phyloP scores from a whole-genome alignment of 2,888 invertebrate species.

The Gerosis bhagava region DNA sequence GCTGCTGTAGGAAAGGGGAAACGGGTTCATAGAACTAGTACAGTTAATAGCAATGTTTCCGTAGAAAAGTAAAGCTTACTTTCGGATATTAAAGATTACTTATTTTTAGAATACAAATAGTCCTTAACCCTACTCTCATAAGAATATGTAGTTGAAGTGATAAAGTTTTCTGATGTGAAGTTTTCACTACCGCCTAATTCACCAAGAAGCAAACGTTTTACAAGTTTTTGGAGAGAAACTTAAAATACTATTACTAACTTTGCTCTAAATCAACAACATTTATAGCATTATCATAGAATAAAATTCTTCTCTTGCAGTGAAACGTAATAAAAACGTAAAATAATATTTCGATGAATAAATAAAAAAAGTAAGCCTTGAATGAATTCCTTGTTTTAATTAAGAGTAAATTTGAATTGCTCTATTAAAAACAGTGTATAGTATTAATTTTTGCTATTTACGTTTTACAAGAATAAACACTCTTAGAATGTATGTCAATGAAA shows the following conservation, averaged over 20 bases:
- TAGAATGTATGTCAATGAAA: too few relatives aligned
- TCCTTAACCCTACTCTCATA: constrained; percentile 76
- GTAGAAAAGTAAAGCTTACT: constrained; percentile 77
- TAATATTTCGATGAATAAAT: too few relatives aligned
- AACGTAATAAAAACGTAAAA: too few relatives aligned
- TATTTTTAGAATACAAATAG: constrained; percentile 66
- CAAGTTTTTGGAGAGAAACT: too few relatives aligned
- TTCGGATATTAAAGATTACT: constrained; percentile 57
- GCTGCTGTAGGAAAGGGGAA: constrained; percentile 44
- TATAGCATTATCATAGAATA: too few relatives aligned
- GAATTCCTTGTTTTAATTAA: too few relatives aligned
- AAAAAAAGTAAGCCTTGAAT: too few relatives aligned
- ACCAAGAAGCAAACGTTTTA: constrained; percentile 38
- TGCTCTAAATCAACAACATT: neutral
- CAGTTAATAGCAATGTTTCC: constrained; percentile 54
- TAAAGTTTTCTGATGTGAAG: constrained; percentile 25
- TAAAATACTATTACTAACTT: constrained; percentile 5
- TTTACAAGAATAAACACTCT: too few relatives aligned
- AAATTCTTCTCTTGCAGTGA: too few relatives aligned
- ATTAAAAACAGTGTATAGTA: too few relatives aligned
- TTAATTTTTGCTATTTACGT: too few relatives aligned
- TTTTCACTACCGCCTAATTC: constrained; percentile 43
- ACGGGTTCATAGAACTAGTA: constrained; percentile 50
- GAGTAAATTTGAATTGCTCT: too few relatives aligned
- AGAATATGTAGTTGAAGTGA: constrained; percentile 66